Base-by-base conservation (phyloP, 2,113 vertebrate genomes). In the Ctenomys sociabilis region DNA sequence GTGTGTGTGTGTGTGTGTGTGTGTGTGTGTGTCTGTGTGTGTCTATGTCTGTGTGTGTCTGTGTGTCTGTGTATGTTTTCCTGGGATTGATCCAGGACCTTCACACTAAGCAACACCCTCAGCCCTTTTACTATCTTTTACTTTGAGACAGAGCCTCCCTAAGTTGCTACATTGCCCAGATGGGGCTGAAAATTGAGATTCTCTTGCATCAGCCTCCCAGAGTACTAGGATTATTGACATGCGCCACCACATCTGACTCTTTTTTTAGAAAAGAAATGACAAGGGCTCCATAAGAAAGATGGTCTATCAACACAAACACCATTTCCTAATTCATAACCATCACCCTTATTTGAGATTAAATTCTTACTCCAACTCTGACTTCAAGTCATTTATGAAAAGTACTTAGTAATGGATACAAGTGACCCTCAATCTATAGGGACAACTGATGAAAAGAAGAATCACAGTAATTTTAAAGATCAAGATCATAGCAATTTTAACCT, bases 371-470 rank as follows among this genome's bases (percentile, higher is more conserved):
- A 93, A 85, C 13, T 82, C 37, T 63, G 61, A 91, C 37, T 92
- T 91, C 77, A 95, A 57, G 81, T 90, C 28, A 92, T 78, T 77
- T 52, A 43, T 72, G 11, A 90, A 94, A 93, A 85, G 57, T 14
- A 93, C 26, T 92, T 45, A 95, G 24, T 88, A 28, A 91, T 35
- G 59, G 32, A 70, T 7, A 28, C 1, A 24, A 24, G 78, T 40
- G 43, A 16, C 7, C 59, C 30, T 78, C 28, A 93, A 68, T 59
- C 64, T 16, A 93, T 8, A 94, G 17, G 24, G 12, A 66, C 35
- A 93, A 85, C 5, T 64, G 21, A 80, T n/a, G 2, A 61, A 88
- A 30, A 85, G 95, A 70, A 54, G 8, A 13, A 54, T 12, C 54
- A 54, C 14, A 54, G 54, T 57, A 57, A 57, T 57, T 57, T 57